A percentile compares a stretch with the other conserved stretches of the same genome.
Evolutionary conservation across 2,888 invertebrate genomes (phyloP).

Genomic region (Microplitis deprimator): DNA sequence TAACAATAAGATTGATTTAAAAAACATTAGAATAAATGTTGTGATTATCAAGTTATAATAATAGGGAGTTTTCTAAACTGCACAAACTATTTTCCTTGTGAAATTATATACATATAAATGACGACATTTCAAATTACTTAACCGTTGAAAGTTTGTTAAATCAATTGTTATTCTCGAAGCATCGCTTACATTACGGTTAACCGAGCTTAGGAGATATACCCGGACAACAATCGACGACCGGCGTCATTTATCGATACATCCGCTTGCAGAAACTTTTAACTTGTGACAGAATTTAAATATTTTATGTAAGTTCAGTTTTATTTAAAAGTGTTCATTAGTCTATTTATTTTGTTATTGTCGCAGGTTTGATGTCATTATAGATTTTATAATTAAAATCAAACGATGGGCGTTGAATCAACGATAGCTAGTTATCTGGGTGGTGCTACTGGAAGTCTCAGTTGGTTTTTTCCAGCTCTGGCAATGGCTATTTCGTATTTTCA

Average conservation of each 20-base stretch:
- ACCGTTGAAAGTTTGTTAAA: conserved; percentile 60
- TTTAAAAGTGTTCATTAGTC: no score
- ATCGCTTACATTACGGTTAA: conserved; percentile 52
- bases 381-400: conserved; percentile 9
- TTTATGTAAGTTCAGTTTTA: background rate
- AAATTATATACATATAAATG: background rate
- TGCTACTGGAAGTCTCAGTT: conserved; percentile 79
- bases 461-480: conserved; percentile 88
- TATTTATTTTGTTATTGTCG: background rate
- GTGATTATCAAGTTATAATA: no score
- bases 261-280: background rate
- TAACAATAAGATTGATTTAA: no score
- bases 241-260: conserved; percentile 32
- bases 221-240: background rate
- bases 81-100: background rate
- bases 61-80: no score
- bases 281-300: background rate
- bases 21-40: no score
- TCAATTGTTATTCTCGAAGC: conserved; percentile 58
- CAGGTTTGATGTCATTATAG: background rate
- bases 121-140: conserved; percentile 56
- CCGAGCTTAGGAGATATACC: conserved; percentile 42
- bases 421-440: conserved; percentile 61
- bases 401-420: conserved; percentile 64
- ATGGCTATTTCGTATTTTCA: conserved; percentile 91